Conservation (phyloP, 2,797 vertebrate genomes). For the Brachyrhaphis roseni region DNA sequence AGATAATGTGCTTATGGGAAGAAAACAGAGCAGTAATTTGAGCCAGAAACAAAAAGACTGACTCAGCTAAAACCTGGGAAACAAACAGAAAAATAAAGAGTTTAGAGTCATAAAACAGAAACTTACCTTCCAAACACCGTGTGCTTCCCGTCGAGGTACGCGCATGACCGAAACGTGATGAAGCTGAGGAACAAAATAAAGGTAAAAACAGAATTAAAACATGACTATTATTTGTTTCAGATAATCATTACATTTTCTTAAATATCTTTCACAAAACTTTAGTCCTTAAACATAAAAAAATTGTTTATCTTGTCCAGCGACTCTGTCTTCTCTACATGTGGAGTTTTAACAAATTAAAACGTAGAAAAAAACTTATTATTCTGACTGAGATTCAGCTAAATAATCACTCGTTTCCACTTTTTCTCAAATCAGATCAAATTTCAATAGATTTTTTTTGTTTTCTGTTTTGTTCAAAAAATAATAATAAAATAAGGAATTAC, state of each 20-base stretch:
- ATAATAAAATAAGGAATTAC: too few relatives aligned
- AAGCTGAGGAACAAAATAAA: constrained; percentile 80
- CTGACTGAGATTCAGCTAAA: not conserved
- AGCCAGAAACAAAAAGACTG: not conserved
- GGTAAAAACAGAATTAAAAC: not conserved
- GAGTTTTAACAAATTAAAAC: not conserved
- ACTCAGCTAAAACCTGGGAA: not conserved
- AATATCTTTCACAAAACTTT: not conserved
- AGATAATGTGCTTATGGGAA: not conserved
- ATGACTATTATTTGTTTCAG: not conserved
- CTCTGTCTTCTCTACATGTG: not conserved
- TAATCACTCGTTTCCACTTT: not conserved
- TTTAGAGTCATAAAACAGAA: not conserved
- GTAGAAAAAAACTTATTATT: too few relatives aligned
- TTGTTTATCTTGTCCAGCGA: not conserved
- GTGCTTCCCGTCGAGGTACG: constrained; percentile 95
- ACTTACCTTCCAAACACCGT: constrained; percentile 92
- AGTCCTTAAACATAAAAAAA: not conserved
- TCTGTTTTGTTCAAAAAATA: too few relatives aligned
- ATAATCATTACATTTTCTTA: not conserved
- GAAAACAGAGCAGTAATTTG: constrained; percentile 16
- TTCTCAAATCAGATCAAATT: too few relatives aligned
- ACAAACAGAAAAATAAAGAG: not conserved
- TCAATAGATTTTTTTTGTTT: too few relatives aligned
- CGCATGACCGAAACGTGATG: constrained; percentile 96